These are phyloP conservation scores for Eumaeus atala DNA, from an alignment of 1,140 invertebrate genomes.

Conservation along the genomic window DNA sequence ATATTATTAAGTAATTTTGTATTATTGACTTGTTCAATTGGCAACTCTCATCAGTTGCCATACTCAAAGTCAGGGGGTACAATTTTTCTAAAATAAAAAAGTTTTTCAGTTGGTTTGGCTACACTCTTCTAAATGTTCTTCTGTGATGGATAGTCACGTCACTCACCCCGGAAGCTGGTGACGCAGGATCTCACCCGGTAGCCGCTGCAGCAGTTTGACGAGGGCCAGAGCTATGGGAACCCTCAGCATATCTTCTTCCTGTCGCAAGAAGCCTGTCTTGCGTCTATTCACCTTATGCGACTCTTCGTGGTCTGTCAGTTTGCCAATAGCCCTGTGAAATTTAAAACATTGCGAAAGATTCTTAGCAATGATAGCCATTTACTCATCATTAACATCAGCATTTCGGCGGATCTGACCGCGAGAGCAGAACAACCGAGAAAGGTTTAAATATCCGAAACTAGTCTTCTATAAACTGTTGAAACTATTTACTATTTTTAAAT, in stretches of 20 bases:
- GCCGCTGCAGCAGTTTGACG: constrained; percentile 91
- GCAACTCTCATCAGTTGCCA: no score
- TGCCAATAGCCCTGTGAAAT: constrained; percentile 77
- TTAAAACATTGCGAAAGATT: not conserved
- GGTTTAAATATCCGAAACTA: no score
- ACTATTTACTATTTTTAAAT: not conserved
- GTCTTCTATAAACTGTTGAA: not conserved
- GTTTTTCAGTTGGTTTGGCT: no score
- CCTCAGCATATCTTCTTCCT: constrained; percentile 91
- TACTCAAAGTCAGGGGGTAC: no score
- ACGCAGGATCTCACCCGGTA: constrained; percentile 85
- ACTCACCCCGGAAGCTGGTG: constrained; percentile 86
- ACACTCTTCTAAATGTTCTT: no score
- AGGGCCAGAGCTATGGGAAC: constrained; percentile 94
- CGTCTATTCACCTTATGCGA: constrained; percentile 89
- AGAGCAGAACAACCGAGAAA: no score
- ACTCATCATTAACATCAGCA: no score
- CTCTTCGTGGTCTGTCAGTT: constrained; percentile 82
- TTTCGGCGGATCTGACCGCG: no score
- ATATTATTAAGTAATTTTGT: not conserved
- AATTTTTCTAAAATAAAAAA: no score
- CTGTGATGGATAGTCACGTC: no score
- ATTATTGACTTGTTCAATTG: not conserved
- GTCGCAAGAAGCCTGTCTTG: constrained; percentile 76
- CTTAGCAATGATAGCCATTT: no score